Conservation (phyloP, 2,888 invertebrate genomes). For the Chirona hameri region DNA sequence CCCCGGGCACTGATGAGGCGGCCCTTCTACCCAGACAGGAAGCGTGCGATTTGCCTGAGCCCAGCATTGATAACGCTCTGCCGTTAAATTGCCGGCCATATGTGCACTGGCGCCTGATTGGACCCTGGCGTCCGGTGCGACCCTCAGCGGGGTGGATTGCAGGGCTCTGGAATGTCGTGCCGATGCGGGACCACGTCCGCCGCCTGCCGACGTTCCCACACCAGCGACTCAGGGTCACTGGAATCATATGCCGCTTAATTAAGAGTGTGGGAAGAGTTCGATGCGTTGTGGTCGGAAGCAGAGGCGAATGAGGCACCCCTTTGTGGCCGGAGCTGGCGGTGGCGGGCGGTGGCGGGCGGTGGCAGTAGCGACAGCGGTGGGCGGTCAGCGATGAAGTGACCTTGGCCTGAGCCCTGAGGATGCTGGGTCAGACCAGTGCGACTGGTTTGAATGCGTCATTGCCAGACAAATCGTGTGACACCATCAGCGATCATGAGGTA, state of each 20-base stretch:
- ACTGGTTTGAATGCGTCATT: too few relatives aligned
- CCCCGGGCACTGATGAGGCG: not conserved
- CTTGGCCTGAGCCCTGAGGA: too few relatives aligned
- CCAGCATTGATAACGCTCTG: not conserved
- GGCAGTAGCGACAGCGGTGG: not conserved
- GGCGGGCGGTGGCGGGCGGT: not conserved
- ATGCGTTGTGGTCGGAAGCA: not conserved
- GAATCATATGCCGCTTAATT: not conserved
- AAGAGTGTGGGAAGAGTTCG: constrained; percentile 4
- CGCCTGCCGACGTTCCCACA: not conserved
- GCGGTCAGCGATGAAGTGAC: not conserved
- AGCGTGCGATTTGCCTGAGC: not conserved
- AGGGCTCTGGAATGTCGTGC: not conserved
- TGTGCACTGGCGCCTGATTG: not conserved
- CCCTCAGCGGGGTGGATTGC: not conserved
- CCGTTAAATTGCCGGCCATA: not conserved
- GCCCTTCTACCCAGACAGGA: not conserved
- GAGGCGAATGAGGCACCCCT: not conserved
- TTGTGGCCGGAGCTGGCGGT: not conserved
- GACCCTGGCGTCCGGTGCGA: not conserved
- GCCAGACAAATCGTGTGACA: too few relatives aligned
- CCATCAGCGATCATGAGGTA: not conserved
- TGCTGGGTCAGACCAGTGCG: too few relatives aligned
- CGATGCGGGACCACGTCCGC: not conserved
- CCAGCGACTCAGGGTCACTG: not conserved